These are phyloP conservation scores for Heliconius ethilla DNA, from an alignment of 2,888 invertebrate genomes.

Conservation along the genomic window DNA sequence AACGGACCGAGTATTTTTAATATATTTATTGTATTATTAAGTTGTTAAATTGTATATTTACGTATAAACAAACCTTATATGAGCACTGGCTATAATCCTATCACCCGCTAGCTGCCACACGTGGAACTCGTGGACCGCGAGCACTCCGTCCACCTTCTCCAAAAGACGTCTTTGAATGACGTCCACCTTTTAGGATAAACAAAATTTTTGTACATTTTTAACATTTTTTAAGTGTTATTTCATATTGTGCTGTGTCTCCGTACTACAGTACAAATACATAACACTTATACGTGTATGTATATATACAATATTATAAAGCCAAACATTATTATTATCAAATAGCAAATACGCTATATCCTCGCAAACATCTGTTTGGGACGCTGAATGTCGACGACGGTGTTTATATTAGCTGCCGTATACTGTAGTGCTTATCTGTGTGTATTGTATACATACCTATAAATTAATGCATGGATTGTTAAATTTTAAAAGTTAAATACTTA, in stretches of 20 bases:
- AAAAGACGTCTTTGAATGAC: slow-evolving; percentile 93
- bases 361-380: slow-evolving; percentile 42
- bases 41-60: not conserved
- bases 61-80: slow-evolving; percentile 86
- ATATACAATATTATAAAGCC: not conserved
- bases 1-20: not conserved
- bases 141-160: slow-evolving; percentile 95
- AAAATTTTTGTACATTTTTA: no score
- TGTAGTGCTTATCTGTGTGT: not conserved
- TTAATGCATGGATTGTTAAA: not conserved
- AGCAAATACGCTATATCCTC: slow-evolving; percentile 39
- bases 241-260: not conserved
- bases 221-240: no score
- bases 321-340: slow-evolving; percentile 35
- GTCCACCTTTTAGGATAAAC: slow-evolving; percentile 83
- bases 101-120: slow-evolving; percentile 99
- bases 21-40: not conserved
- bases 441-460: not conserved
- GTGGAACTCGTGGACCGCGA: slow-evolving; percentile 98
- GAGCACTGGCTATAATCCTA: slow-evolving; percentile 97
- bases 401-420: slow-evolving; percentile 7
- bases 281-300: not conserved
- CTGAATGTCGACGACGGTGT: slow-evolving; percentile 27
- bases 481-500: not conserved
- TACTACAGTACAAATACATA: slow-evolving; percentile 25